A percentile compares a stretch with the other conserved stretches of the same genome.
phyloP scores from a whole-genome alignment of 2,113 vertebrate genomes.

The Aythya baeri region DNA sequence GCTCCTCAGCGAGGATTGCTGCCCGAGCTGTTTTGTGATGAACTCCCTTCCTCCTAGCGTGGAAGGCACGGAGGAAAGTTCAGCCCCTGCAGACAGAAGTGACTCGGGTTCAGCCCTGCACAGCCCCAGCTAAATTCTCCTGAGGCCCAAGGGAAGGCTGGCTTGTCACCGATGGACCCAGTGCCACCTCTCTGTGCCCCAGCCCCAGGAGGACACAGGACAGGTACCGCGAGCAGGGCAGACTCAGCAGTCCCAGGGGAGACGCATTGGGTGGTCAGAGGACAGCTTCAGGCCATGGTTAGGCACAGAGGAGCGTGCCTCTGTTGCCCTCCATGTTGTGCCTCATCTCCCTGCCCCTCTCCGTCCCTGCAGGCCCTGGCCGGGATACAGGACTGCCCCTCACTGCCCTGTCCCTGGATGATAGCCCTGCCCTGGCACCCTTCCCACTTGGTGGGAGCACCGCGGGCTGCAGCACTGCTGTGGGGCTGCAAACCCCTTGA shows the following conservation, averaged over 20 bases:
- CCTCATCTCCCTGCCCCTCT: neutral
- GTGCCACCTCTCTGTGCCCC: neutral
- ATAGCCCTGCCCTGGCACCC: neutral
- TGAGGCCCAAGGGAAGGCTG: neutral
- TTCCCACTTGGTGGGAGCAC: rapidly evolving
- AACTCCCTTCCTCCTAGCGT: neutral
- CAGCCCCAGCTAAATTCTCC: neutral
- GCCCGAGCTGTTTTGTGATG: neutral
- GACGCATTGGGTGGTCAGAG: rapidly evolving
- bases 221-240: neutral
- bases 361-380: too few relatives aligned
- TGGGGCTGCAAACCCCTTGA: neutral
- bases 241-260: neutral
- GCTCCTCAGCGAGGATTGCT: neutral
- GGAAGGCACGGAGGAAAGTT: neutral
- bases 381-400: too few relatives aligned
- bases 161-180: neutral
- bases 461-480: neutral
- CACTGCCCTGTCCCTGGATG: neutral
- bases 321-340: neutral
- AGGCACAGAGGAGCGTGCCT: neutral
- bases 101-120: neutral
- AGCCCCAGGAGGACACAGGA: neutral
- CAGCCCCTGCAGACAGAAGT: neutral
- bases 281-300: neutral